Conservation (phyloP, 2,113 vertebrate species). For the Fulmarus glacialis region DNA sequence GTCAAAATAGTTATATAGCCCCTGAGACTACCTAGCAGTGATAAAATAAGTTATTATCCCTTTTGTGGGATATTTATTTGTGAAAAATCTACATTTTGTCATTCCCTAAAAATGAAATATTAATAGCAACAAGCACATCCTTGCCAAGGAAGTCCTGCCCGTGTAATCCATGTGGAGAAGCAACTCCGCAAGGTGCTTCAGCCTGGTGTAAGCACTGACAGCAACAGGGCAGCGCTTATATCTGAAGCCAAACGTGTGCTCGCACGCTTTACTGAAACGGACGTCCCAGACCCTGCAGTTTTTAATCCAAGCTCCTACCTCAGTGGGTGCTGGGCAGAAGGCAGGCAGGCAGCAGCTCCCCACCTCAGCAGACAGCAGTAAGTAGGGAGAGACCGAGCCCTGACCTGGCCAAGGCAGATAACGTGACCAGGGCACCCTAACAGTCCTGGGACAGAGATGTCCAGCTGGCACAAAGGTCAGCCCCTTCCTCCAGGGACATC, state of each 20-base stretch:
- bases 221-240: not conserved
- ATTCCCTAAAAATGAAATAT: slow-evolving; percentile 9
- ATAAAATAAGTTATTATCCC: slow-evolving; percentile 11
- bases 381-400: not conserved
- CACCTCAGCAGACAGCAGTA: not conserved
- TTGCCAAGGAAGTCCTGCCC: not conserved
- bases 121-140: not conserved
- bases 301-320: not conserved
- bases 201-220: not conserved
- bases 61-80: not conserved
- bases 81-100: not conserved
- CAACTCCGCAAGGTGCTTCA: not conserved
- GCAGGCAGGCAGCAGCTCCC: not conserved
- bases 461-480: not conserved
- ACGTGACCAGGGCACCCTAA: accelerated
- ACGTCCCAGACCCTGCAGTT: not conserved
- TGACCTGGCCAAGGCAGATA: not conserved
- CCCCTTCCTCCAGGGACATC: accelerated
- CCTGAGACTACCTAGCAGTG: not conserved
- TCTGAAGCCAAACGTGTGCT: not conserved
- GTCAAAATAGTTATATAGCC: not conserved
- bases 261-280: not conserved
- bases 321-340: not conserved
- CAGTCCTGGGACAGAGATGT: not conserved
- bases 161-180: not conserved